phyloP scores from a whole-genome alignment of 2,113 vertebrate genomes.

The Burhinus oedicnemus region DNA sequence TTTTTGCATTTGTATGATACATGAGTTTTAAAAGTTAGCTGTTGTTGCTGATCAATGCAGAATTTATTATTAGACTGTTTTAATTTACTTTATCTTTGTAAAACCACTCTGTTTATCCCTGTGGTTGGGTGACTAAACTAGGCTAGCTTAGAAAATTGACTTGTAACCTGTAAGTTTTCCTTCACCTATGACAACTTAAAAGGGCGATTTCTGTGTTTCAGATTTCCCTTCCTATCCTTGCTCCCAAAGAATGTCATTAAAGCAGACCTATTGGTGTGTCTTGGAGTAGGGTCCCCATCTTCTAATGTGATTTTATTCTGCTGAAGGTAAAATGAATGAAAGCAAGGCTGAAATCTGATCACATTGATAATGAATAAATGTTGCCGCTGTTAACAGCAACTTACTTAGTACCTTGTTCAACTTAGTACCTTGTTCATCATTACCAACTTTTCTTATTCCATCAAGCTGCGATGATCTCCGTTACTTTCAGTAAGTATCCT shows the following conservation, averaged over 20 bases:
- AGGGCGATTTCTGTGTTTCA: neutral
- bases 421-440: neutral
- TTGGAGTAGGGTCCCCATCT: neutral
- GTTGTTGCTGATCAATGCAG: neutral
- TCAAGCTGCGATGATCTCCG: neutral
- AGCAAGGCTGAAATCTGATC: neutral
- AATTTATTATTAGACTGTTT: neutral
- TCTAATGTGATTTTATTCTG: neutral
- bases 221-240: neutral
- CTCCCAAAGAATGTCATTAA: neutral
- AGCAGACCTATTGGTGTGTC: neutral
- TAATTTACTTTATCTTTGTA: neutral
- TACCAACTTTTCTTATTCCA: neutral
- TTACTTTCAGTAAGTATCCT: neutral
- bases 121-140: neutral
- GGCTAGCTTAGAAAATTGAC: neutral
- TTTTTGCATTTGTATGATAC: neutral
- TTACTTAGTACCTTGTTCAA: no score
- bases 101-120: neutral
- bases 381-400: neutral
- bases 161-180: neutral
- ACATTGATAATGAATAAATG: neutral
- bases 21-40: neutral
- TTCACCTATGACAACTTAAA: neutral
- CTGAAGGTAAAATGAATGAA: neutral